A percentile compares a stretch with the other conserved stretches of the same genome.
These are phyloP conservation scores for Paratilapia polleni DNA, from an alignment of 2,113 vertebrate genomes.

Conservation along the genomic window DNA sequence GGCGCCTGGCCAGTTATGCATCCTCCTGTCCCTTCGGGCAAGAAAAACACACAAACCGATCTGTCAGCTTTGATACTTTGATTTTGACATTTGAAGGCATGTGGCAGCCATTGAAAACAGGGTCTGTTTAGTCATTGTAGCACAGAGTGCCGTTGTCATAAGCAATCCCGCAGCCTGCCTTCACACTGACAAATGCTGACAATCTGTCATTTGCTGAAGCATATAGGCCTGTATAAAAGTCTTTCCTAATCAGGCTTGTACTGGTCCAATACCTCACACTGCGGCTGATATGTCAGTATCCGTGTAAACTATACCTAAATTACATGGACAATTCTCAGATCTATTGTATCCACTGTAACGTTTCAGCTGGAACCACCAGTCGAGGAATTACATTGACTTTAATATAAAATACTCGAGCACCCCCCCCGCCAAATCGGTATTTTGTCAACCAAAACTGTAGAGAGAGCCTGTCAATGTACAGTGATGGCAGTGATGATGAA, in stretches of 20 bases:
- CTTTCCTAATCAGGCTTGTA: slow-evolving; percentile 19
- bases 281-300: neutral
- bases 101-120: slow-evolving; percentile 68
- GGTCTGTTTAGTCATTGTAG: slow-evolving; percentile 69
- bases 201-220: slow-evolving; percentile 50
- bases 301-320: neutral
- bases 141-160: slow-evolving; percentile 64
- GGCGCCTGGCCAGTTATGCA: slow-evolving; percentile 53
- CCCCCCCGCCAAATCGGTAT: neutral
- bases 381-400: neutral
- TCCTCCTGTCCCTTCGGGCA: slow-evolving; percentile 57
- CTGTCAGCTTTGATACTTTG: slow-evolving; percentile 71
- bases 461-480: neutral
- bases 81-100: slow-evolving; percentile 65
- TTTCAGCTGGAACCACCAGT: neutral
- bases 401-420: neutral
- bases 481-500: neutral
- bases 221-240: slow-evolving; percentile 5
- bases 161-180: slow-evolving; percentile 44
- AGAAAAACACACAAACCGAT: slow-evolving; percentile 62
- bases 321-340: neutral
- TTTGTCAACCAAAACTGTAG: neutral
- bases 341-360: neutral
- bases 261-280: neutral
- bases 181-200: slow-evolving; percentile 50